Evolutionary conservation across 2,888 invertebrate genomes (phyloP), one percentile per base, ranked within the genome.

Genomic region (Fragum whitleyi): DNA sequence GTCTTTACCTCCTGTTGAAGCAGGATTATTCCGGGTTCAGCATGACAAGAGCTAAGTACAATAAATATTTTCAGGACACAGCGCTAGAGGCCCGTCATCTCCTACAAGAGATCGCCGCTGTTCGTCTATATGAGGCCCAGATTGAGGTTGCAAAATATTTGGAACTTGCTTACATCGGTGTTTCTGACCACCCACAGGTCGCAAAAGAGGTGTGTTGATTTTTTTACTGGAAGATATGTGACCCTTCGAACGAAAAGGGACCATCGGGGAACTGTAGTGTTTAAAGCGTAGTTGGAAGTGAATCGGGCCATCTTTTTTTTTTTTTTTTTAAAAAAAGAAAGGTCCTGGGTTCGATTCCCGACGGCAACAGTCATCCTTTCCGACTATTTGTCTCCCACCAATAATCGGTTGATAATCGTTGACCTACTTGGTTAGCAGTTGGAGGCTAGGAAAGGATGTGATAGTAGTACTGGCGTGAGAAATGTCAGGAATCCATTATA

Each of bases 141-240:
- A 72, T 67, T 7, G 78, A 78, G 39, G 68, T 78, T 11, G 78
- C 78, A 0, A 73, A 78, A 21, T 78, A 78, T 28, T 68, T 78
- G 19, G 78, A 78, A 28, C 68, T 78, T 19, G 78, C 68, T 1
- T 78, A 78, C n/a, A 68, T 73, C 5, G 59, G 72, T 3, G 55
- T 78, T 5, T 73, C 73, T 47, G 73, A 78, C 39, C 78, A 78
- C 36, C 67, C 78, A 5, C 68, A 73, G 47, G 68, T 68, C 1
- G 78, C 73, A 19, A 73, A 36, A 32, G 78, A 78, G 67, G 78
- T 78, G 51, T 26, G 28, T 7, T 9, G 2, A 6, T 36, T 36
- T 36, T 3, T 36, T 36, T 36, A 9, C 32, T n/a, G n/a, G n/a
- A n/a, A 26, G 28, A 26, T 19, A 23, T 11, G 28, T 61, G 28